Conservation (phyloP, 1,140 invertebrate genomes). For the Dreissena polymorpha region DNA sequence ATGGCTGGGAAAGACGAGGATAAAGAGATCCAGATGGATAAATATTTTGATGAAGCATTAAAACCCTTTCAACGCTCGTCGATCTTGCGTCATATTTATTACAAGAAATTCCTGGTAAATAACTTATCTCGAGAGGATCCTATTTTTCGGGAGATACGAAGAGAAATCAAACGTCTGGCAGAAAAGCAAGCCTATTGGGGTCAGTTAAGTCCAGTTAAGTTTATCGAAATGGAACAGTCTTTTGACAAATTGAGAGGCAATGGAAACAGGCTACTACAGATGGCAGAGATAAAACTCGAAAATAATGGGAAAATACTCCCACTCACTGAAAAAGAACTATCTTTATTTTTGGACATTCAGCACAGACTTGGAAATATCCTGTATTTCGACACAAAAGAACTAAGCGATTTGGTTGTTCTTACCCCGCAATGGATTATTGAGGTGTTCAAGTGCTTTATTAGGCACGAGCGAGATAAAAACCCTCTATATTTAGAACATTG, state of each 20-base stretch:
- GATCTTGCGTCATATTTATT: background rate
- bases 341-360: too few species aligned
- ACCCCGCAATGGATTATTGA: too few species aligned
- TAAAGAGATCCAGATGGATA: constrained; percentile 34
- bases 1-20: constrained; percentile 17
- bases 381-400: too few species aligned
- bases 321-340: too few species aligned
- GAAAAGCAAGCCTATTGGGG: constrained; percentile 24
- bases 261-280: constrained; percentile 24
- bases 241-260: constrained; percentile 6
- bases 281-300: too few species aligned
- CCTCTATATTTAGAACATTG: too few species aligned
- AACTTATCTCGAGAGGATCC: background rate
- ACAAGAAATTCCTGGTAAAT: constrained; percentile 32
- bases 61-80: constrained; percentile 14
- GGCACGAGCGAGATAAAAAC: too few species aligned
- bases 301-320: too few species aligned
- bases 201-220: constrained; percentile 16
- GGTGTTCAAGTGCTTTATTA: too few species aligned
- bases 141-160: constrained; percentile 1
- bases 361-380: constrained; percentile 23
- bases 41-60: constrained; percentile 38
- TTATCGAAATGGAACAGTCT: constrained; percentile 18
- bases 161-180: constrained; percentile 5
- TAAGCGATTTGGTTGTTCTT: too few species aligned